phyloP scores from a whole-genome alignment of 2,797 vertebrate genomes.

The Valencia hispanica region DNA sequence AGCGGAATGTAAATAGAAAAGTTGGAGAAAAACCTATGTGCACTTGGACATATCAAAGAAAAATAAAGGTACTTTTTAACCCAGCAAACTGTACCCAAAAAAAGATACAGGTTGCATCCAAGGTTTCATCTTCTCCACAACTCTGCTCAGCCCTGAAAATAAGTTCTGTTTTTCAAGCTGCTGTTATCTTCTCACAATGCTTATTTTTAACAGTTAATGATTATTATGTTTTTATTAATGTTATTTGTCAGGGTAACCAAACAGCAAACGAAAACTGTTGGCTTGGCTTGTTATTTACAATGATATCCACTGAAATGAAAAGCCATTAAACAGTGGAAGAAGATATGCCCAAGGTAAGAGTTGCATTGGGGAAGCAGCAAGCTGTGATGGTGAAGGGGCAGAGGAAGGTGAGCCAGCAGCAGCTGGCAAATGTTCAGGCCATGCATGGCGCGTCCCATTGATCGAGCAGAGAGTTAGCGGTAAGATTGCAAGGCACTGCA shows the following conservation, averaged over 20 bases:
- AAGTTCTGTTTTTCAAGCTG: slow-evolving; percentile 37
- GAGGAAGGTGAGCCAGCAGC: slow-evolving; percentile 52
- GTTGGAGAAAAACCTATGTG: slow-evolving; percentile 17
- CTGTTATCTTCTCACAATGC: slow-evolving; percentile 18
- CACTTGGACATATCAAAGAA: neutral
- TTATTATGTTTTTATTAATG: slow-evolving; percentile 50
- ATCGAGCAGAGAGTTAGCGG: slow-evolving; percentile 74
- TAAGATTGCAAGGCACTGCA: slow-evolving; percentile 70
- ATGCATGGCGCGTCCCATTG: slow-evolving; percentile 64
- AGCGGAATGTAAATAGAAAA: slow-evolving; percentile 23
- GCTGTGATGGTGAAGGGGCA: slow-evolving; percentile 58
- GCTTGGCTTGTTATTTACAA: slow-evolving; percentile 64
- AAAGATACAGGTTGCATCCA: slow-evolving; percentile 1
- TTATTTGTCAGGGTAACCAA: slow-evolving; percentile 57
- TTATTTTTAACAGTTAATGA: slow-evolving; percentile 35
- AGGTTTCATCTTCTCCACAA: slow-evolving; percentile 38
- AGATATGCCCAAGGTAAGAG: slow-evolving; percentile 46
- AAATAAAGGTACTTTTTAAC: too few relatives aligned
- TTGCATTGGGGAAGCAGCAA: slow-evolving; percentile 56
- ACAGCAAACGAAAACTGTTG: slow-evolving; percentile 61
- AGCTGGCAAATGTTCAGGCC: slow-evolving; percentile 62
- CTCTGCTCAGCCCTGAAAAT: slow-evolving; percentile 20
- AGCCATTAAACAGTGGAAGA: slow-evolving; percentile 53
- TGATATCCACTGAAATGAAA: slow-evolving; percentile 63
- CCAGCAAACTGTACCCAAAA: neutral